Conservation (phyloP, 2,888 invertebrate genomes). For the Pharmacophagus antenor region DNA sequence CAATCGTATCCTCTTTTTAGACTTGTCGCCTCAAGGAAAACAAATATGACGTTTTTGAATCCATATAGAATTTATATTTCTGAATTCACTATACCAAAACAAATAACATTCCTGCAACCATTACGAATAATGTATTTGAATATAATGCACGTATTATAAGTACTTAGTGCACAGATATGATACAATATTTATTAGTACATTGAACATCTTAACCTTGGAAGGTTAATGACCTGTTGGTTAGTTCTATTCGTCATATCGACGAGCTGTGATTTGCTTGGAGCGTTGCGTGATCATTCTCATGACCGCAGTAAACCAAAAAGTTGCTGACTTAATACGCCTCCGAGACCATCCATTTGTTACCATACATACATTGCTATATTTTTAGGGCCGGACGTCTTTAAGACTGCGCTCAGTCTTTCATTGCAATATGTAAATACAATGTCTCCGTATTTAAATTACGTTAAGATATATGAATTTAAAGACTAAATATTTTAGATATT, state of each 20-base stretch:
- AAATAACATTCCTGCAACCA: constrained; percentile 58
- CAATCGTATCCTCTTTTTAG: background rate
- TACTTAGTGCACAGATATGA: constrained; percentile 32
- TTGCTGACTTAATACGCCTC: constrained; percentile 26
- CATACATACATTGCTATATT: background rate
- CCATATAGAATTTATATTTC: background rate
- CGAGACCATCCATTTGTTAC: constrained; percentile 22
- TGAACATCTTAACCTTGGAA: constrained; percentile 40
- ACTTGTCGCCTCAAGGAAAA: background rate
- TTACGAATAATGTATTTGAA: constrained; percentile 54
- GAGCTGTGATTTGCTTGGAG: constrained; percentile 32
- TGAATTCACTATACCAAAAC: constrained; percentile 43
- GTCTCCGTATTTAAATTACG: too few relatives aligned
- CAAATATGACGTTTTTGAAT: background rate
- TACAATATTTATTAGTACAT: constrained; percentile 18
- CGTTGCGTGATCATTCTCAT: constrained; percentile 26
- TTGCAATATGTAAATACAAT: background rate
- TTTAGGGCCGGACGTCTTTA: background rate
- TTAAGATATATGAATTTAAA: too few relatives aligned
- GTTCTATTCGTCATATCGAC: constrained; percentile 37
- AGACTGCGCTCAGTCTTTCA: too few relatives aligned
- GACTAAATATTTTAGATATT: too few relatives aligned
- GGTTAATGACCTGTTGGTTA: constrained; percentile 40
- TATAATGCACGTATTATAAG: constrained; percentile 48
- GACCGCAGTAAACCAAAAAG: constrained; percentile 31